phyloP scores from a whole-genome alignment of 2,888 invertebrate genomes.

The Plagodis pulveraria region DNA sequence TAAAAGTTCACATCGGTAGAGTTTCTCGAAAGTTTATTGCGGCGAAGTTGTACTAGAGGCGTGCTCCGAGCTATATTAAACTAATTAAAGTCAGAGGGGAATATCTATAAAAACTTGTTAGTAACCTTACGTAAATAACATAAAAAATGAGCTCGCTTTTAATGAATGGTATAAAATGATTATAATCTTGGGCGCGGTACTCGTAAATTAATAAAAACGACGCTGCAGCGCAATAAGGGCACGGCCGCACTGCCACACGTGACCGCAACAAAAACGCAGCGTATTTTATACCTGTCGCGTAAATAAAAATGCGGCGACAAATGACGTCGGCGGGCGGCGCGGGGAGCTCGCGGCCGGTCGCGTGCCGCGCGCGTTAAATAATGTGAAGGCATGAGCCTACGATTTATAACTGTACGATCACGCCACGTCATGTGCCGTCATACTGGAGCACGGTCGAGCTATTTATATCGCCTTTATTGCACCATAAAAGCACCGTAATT shows the following conservation, averaged over 20 bases:
- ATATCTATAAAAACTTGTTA: slow-evolving; percentile 19
- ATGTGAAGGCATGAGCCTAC: slow-evolving; percentile 55
- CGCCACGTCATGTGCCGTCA: slow-evolving; percentile 48
- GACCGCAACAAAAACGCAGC: slow-evolving; percentile 29
- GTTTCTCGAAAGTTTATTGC: slow-evolving; percentile 22
- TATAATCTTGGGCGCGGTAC: slow-evolving; percentile 4
- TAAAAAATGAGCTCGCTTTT: slow-evolving; percentile 12
- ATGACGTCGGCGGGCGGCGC: slow-evolving; percentile 41
- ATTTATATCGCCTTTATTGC: slow-evolving; percentile 51
- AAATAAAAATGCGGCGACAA: slow-evolving; percentile 42
- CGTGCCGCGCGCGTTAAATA: slow-evolving; percentile 60
- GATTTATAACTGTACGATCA: slow-evolving; percentile 50
- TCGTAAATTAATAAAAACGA: slow-evolving; percentile 31
- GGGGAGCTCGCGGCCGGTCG: slow-evolving; percentile 39
- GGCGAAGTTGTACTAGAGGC: slow-evolving; percentile 12
- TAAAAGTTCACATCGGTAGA: slow-evolving; percentile 21
- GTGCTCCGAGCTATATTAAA: slow-evolving; percentile 24
- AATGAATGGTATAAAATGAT: slow-evolving; percentile 13
- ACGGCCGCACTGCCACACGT: slow-evolving; percentile 22
- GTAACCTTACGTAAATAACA: slow-evolving; percentile 15
- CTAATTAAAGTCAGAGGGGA: slow-evolving; percentile 23
- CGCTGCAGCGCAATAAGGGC: slow-evolving; percentile 26
- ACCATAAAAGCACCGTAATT: slow-evolving; percentile 53
- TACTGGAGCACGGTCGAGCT: slow-evolving; percentile 40
- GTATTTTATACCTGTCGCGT: slow-evolving; percentile 25